Percentiles rank a stretch among this genome's conserved stretches.
Evolutionary conservation across 92 coral and sea anemone genomes (phyloP).

Genomic region (Epizoanthus illoricatus): DNA sequence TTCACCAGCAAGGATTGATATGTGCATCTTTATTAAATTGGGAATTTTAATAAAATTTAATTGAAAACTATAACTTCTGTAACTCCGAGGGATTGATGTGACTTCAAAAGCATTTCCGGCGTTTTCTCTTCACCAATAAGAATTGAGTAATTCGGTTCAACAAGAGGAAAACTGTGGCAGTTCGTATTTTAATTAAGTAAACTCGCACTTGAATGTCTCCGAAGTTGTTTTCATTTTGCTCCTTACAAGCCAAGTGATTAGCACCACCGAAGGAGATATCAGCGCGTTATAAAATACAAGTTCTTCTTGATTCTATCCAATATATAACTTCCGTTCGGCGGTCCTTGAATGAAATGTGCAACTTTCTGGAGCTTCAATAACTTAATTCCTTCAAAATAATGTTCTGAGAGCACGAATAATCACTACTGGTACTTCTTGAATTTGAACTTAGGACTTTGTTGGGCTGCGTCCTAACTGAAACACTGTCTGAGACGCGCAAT

Average conservation of each 20-base stretch:
- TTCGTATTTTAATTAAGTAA: slow-evolving; percentile 5
- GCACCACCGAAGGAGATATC: no score
- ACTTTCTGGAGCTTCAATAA: no score
- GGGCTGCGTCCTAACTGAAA: no score
- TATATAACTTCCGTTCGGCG: no score
- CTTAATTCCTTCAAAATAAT: no score
- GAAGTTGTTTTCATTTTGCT: slow-evolving; percentile 2
- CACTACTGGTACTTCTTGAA: no score
- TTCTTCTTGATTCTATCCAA: no score
- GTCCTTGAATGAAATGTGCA: no score
- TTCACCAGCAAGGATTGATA: background rate
- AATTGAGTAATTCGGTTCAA: background rate
- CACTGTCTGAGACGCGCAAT: no score
- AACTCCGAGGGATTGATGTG: slow-evolving; percentile 31
- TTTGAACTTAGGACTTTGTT: no score
- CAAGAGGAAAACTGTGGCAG: background rate
- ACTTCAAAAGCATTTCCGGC: slow-evolving; percentile 36
- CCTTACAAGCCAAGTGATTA: background rate
- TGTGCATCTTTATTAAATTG: background rate
- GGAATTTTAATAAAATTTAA: slow-evolving; percentile 21
- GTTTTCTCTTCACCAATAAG: slow-evolving; percentile 22
- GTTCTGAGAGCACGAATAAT: no score
- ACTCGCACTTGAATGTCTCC: slow-evolving; percentile 12
- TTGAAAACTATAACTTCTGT: slow-evolving; percentile 17
- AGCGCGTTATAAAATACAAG: no score